Conservation (phyloP, 2,113 vertebrate species). For the Eleginops maclovinus region DNA sequence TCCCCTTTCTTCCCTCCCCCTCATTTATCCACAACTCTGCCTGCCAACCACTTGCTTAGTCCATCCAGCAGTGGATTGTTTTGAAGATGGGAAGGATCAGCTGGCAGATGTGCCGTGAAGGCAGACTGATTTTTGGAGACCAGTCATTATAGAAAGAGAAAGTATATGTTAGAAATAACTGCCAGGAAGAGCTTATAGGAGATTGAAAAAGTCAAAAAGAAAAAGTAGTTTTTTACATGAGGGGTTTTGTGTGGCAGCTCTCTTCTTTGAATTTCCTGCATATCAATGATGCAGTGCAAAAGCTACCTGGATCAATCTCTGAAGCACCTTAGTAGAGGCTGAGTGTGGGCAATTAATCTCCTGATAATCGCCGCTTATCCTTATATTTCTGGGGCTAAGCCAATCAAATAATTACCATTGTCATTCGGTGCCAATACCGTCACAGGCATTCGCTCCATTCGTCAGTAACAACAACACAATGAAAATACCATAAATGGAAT, state of each 20-base stretch:
- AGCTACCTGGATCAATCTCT: slow-evolving; percentile 28
- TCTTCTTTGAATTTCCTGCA: neutral
- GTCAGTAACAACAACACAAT: slow-evolving; percentile 8
- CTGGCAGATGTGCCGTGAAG: slow-evolving; percentile 34
- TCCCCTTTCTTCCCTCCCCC: neutral
- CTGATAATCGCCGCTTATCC: slow-evolving; percentile 53
- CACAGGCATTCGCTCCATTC: neutral
- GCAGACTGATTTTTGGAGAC: slow-evolving; percentile 13
- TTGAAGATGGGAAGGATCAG: slow-evolving; percentile 23
- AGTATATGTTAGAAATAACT: neutral
- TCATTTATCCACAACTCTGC: slow-evolving; percentile 17
- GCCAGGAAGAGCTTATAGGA: neutral
- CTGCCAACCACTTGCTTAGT: slow-evolving; percentile 33
- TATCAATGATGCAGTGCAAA: slow-evolving; percentile 18
- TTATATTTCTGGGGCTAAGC: slow-evolving; percentile 7
- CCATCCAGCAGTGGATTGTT: slow-evolving; percentile 9
- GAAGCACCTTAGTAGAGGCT: slow-evolving; percentile 6
- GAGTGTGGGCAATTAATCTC: slow-evolving; percentile 40
- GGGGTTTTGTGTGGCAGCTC: neutral
- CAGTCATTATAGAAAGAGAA: slow-evolving; percentile 1
- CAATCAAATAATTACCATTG: slow-evolving; percentile 50
- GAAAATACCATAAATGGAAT: slow-evolving; percentile 18
- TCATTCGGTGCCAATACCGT: slow-evolving; percentile 23
- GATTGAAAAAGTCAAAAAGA: neutral
- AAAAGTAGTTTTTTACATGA: too few relatives aligned